Evolutionary conservation across 2,113 vertebrate genomes (phyloP).

Genomic region (Platichthys flesus): DNA sequence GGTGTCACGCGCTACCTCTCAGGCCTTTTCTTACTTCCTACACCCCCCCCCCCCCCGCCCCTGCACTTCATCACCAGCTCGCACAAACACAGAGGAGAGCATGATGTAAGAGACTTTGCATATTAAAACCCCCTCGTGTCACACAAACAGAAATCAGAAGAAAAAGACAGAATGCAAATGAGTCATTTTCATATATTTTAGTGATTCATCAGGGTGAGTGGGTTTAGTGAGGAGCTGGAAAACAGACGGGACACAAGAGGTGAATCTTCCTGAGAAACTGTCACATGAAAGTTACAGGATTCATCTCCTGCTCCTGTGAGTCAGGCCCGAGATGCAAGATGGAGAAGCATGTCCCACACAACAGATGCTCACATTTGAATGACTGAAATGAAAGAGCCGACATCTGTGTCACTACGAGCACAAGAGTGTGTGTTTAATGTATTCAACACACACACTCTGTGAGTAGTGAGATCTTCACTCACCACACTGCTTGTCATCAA

Average conservation of each 20-base stretch:
- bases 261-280: conserved; percentile 52
- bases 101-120: conserved; percentile 25
- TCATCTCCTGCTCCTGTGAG: not conserved
- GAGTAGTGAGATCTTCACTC: not conserved
- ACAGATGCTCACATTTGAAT: not conserved
- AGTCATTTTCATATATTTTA: conserved; percentile 30
- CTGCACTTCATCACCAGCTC: not conserved
- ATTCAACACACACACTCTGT: no score
- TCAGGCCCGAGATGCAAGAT: not conserved
- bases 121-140: conserved; percentile 27
- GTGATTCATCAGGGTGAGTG: conserved; percentile 22
- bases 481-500: not conserved
- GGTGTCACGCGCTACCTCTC: no score
- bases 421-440: no score
- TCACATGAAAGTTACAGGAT: conserved; percentile 9
- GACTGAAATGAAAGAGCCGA: not conserved
- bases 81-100: not conserved
- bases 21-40: not conserved
- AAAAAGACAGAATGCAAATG: conserved; percentile 9
- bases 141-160: conserved; percentile 1
- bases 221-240: conserved; percentile 28
- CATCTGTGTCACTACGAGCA: not conserved
- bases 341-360: not conserved
- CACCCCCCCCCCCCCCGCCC: conserved; percentile 13
- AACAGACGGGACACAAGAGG: not conserved